phyloP scores from a whole-genome alignment of 2,113 vertebrate genomes.

The Loxodonta africana region DNA sequence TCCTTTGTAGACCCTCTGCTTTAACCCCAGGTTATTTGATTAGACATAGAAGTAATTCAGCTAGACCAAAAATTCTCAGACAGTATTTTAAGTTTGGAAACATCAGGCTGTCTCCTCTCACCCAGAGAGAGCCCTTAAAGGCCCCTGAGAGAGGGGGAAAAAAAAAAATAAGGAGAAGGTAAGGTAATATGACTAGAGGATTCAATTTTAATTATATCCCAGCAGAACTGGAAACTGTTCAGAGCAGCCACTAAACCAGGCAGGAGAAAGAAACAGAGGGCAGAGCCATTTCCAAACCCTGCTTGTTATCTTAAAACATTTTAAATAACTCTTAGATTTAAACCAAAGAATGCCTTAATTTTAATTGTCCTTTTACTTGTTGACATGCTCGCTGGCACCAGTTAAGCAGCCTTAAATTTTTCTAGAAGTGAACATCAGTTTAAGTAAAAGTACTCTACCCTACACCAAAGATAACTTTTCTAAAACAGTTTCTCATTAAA shows the following conservation, averaged over 20 bases:
- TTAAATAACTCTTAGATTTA: slow-evolving; percentile 30
- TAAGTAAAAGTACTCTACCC: slow-evolving; percentile 2
- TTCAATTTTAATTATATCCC: not conserved
- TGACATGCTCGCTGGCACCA: not conserved
- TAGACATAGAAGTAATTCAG: not conserved
- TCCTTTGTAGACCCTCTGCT: not conserved
- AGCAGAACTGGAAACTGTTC: not conserved
- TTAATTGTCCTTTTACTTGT: not conserved
- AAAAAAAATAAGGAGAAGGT: not conserved
- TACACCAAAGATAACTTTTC: not conserved
- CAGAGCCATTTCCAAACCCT: not conserved
- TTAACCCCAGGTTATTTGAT: not conserved
- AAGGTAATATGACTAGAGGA: not conserved
- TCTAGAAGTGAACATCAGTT: not conserved
- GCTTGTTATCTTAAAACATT: not conserved
- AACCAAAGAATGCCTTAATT: not conserved
- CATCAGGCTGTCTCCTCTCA: not conserved
- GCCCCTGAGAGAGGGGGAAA: not conserved
- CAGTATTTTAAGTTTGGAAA: slow-evolving; percentile 23
- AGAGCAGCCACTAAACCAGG: not conserved
- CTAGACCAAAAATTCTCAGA: not conserved
- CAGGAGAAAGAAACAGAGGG: not conserved
- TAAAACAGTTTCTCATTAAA: slow-evolving; percentile 44
- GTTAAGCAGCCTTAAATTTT: not conserved
- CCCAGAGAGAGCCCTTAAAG: not conserved